Evolutionary conservation across 2,797 vertebrate genomes (phyloP).

Genomic region (Miichthys miiuy): DNA sequence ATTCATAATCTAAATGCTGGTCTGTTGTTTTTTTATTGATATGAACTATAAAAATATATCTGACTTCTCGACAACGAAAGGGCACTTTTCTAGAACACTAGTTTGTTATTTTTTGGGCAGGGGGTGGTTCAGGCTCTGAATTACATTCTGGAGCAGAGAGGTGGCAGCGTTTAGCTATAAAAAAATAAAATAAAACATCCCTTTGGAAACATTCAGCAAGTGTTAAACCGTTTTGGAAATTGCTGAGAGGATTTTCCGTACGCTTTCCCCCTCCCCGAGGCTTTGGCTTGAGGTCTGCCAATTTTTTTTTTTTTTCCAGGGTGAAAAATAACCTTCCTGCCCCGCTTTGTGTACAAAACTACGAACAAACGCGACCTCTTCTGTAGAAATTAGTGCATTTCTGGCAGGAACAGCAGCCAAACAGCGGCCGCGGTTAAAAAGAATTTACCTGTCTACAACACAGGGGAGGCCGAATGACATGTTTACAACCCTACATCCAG

Average conservation of each 20-base stretch:
- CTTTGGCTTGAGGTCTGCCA: constrained; percentile 70
- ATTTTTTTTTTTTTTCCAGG: constrained; percentile 29
- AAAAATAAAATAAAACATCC: neutral
- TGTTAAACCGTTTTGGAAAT: constrained; percentile 47
- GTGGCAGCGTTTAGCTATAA: constrained; percentile 58
- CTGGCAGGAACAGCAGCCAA: constrained; percentile 47
- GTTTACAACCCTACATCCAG: constrained; percentile 69
- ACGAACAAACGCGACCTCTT: constrained; percentile 8
- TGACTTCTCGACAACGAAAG: constrained; percentile 52
- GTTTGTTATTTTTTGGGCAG: neutral
- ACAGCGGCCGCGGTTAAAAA: neutral
- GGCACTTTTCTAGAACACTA: constrained; percentile 71
- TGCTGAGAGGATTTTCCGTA: constrained; percentile 43
- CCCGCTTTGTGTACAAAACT: constrained; percentile 20
- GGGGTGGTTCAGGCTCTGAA: constrained; percentile 28
- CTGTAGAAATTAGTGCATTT: constrained; percentile 66
- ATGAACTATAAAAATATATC: constrained; percentile 71
- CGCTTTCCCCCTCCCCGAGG: constrained; percentile 24
- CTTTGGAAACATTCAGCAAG: constrained; percentile 18
- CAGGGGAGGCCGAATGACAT: constrained; percentile 40
- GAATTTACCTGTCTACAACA: constrained; percentile 27
- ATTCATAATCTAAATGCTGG: constrained; percentile 79
- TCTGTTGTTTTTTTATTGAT: constrained; percentile 31
- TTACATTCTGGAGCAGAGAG: constrained; percentile 71
- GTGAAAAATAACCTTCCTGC: constrained; percentile 36